Base-by-base conservation (phyloP, 2,797 vertebrate genomes). In the Tenualosa thibaudeaui region DNA sequence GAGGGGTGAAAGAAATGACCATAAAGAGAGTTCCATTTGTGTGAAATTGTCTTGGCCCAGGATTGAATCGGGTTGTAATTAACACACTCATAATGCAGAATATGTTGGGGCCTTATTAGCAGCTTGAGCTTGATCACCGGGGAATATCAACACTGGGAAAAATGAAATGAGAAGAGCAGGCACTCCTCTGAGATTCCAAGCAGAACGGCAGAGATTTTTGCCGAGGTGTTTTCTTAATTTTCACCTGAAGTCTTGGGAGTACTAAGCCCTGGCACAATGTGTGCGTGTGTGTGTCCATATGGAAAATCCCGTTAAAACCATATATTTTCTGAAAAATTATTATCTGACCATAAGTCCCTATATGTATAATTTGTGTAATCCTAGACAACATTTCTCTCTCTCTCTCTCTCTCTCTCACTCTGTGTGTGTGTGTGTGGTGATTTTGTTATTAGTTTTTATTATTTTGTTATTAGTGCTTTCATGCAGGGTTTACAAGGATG, bases 1-100 rank as follows among this genome's bases (percentile, higher is more conserved):
- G 37, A 13, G 31, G 68, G 37, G 37, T 37, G 5, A 6, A 3
- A 71, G 65, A 71, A 75, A 75, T 75, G 43, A 75, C 68, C 68
- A 75, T 75, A 7, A 22, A 37, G 37, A 75, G 68, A 37, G 37
- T 75, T 75, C 68, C 68, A 75, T 75, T 75, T 75, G 68, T 75
- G 68, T 40, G 31, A 75, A 75, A 75, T 75, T 75, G 68, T 75
- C 68, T 40, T 75, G 43, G 43, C 68, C 68, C 68, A 43, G 68
- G 68, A 37, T 37, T 19, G 37, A 37, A 75, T 40, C 68, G 15
- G 31, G 37, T 75, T 75, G 68, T 75, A 75, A 75, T 75, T 75
- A 75, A 75, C 68, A 15, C 68, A 17, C 37, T 40, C 68, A 75
- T 75, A 43, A 37, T 40, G 37, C 68, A 17, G 68, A 37, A 43